Base-by-base conservation (phyloP, 64 coral and sea anemone species). In the Montipora sp. region DNA sequence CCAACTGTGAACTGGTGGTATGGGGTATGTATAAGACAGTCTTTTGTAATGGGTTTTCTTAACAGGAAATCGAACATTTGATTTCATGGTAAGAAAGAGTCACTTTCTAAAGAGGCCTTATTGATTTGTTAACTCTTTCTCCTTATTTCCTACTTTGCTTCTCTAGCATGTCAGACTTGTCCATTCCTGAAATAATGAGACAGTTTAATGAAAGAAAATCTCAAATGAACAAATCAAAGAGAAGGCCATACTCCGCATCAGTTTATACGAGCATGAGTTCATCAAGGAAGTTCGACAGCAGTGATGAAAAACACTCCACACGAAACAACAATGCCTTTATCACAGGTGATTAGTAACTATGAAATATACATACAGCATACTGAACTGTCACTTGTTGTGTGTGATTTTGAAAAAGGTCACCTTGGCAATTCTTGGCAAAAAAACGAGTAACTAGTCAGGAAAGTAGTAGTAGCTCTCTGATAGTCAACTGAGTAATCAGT, bases 151-250 rank as follows among this genome's bases (percentile, higher is more conserved):
- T 36, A 36, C 36, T 36, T 71, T 71, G 68, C 2, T 71, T 71
- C 69, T 4, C 19, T 71, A 95, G 94, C 43, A 45, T 90, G 24
- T 18, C 77, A 58, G 90, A 95, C 20, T 60, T 95, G 72, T 83
- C 90, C 14, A 60, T 95, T 20, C 71, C 94, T 89, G 90, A 88
- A 48, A 73, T 95, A 24, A 18, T 95, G 3, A 95, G 70, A 47
- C 90, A 95, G 73, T 81, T 88, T 12, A 70, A 88, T 81, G 89
- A 95, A 20, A 88, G 81, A 24, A 60, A 95, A 84, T 45, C 43
- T 1, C 72, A 95, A 51, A 59, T 71, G 45, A 21, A 55, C 43
- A 92, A 92, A 45, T 36, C 63, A 61, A 95, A 83, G 36, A 73
- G 84, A 77, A 72, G 89, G 8, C 94, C 94, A 14, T 82, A 92